phyloP scores from a whole-genome alignment of 2,113 vertebrate genomes.

The Zosterops japonicus region DNA sequence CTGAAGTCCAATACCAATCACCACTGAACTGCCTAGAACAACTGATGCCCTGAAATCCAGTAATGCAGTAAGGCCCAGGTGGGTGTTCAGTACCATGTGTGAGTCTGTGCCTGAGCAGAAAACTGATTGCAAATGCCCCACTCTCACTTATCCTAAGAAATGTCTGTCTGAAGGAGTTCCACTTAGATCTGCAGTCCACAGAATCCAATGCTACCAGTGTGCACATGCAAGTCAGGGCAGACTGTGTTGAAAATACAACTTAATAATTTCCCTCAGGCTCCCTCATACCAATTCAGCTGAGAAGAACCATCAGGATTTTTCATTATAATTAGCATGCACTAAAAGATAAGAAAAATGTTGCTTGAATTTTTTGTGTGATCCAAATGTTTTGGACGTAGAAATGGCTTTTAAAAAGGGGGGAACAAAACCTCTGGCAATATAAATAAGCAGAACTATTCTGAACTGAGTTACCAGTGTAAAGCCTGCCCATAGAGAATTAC shows the following conservation, averaged over 20 bases:
- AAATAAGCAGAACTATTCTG: background rate
- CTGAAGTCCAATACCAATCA: background rate
- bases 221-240: background rate
- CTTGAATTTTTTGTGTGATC: background rate
- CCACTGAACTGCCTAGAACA: background rate
- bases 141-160: background rate
- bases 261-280: background rate
- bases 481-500: background rate
- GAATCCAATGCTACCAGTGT: background rate
- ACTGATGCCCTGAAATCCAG: background rate
- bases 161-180: background rate
- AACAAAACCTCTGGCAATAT: background rate
- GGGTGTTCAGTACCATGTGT: fast-evolving
- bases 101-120: background rate
- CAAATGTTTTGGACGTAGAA: background rate
- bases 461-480: background rate
- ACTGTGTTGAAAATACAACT: background rate
- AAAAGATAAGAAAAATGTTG: background rate
- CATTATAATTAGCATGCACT: background rate
- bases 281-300: background rate
- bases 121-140: background rate
- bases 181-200: background rate
- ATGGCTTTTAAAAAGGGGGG: background rate
- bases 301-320: background rate
- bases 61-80: background rate